These are phyloP conservation scores for Ceratosolen solmsi DNA, from an alignment of 1,140 invertebrate species.

Conservation along the genomic window DNA sequence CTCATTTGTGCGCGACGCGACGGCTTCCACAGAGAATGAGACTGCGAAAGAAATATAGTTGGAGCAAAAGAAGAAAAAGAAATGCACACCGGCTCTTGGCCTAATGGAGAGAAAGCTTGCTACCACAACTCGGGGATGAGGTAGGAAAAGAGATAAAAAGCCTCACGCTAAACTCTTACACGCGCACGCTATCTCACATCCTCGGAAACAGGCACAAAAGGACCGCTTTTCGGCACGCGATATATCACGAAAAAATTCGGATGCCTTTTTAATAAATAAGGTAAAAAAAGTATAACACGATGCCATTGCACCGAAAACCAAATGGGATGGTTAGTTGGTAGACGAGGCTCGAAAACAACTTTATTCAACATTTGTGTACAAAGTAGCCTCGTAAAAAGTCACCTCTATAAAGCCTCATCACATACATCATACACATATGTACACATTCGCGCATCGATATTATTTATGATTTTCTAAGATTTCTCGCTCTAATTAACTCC, in stretches of 20 bases:
- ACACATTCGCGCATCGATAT: background rate
- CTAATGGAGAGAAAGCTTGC: conserved; percentile 19
- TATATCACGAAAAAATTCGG: conserved; percentile 14
- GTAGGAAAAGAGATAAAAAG: conserved; percentile 21
- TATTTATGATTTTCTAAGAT: background rate
- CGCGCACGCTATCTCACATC: background rate
- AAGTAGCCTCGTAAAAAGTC: background rate
- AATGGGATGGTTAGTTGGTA: background rate
- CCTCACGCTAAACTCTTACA: conserved; percentile 4
- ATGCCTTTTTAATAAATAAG: conserved; percentile 14
- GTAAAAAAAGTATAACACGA: background rate
- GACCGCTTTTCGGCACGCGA: background rate
- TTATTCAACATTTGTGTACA: conserved; percentile 12
- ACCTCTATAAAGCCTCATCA: background rate
- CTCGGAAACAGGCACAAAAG: background rate
- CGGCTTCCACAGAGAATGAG: conserved; percentile 59
- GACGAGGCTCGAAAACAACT: background rate
- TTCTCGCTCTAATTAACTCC: background rate
- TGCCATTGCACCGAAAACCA: background rate
- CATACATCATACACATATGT: background rate
- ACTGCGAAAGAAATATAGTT: conserved; percentile 44
- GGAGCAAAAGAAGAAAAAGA: background rate
- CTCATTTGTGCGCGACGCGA: conserved; percentile 70
- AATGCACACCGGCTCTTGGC: background rate
- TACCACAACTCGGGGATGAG: conserved; percentile 3